These are phyloP conservation scores for Thymallus thymallus DNA, from an alignment of 2,113 vertebrate genomes.

Conservation along the genomic window DNA sequence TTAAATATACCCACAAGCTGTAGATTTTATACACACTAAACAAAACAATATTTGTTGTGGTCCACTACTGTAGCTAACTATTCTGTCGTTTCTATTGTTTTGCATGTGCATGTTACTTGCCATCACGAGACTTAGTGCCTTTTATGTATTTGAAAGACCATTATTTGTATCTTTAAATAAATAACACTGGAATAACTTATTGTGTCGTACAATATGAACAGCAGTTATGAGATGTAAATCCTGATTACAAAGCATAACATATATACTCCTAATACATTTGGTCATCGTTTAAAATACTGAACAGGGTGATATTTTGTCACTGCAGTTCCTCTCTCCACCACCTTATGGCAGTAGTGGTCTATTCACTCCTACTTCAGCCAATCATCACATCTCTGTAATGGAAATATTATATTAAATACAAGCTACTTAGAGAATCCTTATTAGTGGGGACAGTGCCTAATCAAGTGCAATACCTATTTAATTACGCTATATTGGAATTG, in stretches of 20 bases:
- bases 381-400: no score
- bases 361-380: background rate
- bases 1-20: no score
- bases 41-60: no score
- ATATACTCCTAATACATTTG: no score
- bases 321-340: slow-evolving; percentile 18
- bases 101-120: background rate
- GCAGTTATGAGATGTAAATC: no score
- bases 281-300: no score
- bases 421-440: slow-evolving; percentile 20
- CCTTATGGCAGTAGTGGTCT: slow-evolving; percentile 38
- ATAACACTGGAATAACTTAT: no score
- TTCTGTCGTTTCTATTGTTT: background rate
- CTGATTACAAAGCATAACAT: no score
- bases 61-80: no score
- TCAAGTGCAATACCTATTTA: slow-evolving; percentile 18
- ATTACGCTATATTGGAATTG: slow-evolving; percentile 13
- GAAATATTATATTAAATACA: slow-evolving; percentile 8
- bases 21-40: no score
- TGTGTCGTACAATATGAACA: no score
- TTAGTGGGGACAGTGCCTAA: slow-evolving; percentile 16
- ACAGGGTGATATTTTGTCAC: background rate
- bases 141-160: background rate
- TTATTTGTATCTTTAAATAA: no score
- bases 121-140: background rate